Base-by-base conservation (phyloP, 1,140 invertebrate genomes). In the Mya arenaria region DNA sequence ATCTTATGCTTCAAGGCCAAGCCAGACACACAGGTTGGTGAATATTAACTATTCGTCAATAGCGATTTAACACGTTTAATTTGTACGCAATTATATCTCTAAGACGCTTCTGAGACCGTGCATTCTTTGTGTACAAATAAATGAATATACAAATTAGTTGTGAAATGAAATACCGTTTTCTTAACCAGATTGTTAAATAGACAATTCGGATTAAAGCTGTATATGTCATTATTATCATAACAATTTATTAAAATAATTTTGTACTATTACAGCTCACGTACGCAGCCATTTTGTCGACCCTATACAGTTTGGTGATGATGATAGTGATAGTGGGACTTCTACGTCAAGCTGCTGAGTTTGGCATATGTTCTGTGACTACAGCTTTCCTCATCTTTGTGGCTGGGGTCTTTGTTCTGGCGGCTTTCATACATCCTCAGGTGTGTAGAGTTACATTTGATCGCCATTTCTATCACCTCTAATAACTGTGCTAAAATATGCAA, bases 391-490 rank as follows among this genome's bases (percentile, higher is more conserved):
- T 88, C 4, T 77, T 87, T 32, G 89, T 92, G 4, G 83, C 87
- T 13, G 87, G 86, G 4, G 87, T 89, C 6, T 94, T 97, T 68
- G 91, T 97, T 0, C 89, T 96, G 23, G 95, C 96, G 4, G 96
- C 95, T 0, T 87, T 97, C 0, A 86, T 98, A 23, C 97, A 98
- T 94, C 97, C 97, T 0, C 95, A 89, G 66, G 91, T 86, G 62
- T 32, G 4, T 25, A 28, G 15, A 55, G 41, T 65, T 83, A 28
- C 19, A 41, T 79, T 34, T 58, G 37, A 25, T 63, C 8, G 30
- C 17, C n/a, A n/a, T n/a, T n/a, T n/a, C n/a, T n/a, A n/a, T n/a
- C n/a, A 71, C n/a, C 19, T 30, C 19, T 30, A 44, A 25, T 68
- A 17, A 25, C 19, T 68, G 19, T 37, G 17, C 19, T 36, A 37